Base-by-base conservation (phyloP, 2,113 vertebrate genomes). In the Pseudonaja textilis region DNA sequence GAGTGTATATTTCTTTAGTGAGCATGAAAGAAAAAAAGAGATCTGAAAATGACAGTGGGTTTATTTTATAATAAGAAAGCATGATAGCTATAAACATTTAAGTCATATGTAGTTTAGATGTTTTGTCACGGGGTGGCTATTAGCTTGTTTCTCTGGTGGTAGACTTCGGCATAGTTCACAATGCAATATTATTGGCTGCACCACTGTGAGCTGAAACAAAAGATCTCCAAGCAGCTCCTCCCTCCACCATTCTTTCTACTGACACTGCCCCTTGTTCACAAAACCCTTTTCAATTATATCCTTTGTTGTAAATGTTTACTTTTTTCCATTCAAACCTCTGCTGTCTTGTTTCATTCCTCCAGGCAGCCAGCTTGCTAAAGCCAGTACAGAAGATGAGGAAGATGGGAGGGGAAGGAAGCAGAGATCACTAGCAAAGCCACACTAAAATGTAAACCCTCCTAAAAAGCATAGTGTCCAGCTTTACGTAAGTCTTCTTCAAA, bases 61-160 rank as follows among this genome's bases (percentile, higher is more conserved):
- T 52, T 92, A 95, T 96, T 96, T 96, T 96, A 96, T 95, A 95
- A 95, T 93, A 93, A 92, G 4, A 87, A 96, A 90, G 23, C 56
- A 93, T 93, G 97, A 94, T 94, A 96, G 93, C 90, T 93, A 95
- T 97, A 97, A 98, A 97, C 97, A 97, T 97, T 98, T 98, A 95
- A 96, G 95, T 61, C 91, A 91, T 64, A 87, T 42, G 74, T 95
- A 93, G 74, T 96, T 97, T 47, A 89, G 91, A 93, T 95, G 93
- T 96, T 93, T 96, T 97, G 96, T 92, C 81, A 95, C 93, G 89
- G 61, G 92, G 90, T 92, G 91, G 93, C 95, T 96, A 96, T 97
- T 97, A 96, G 94, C 25, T 94, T 93, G 93, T 94, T 90, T 92
- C 94, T 93, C 95, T 96, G 95, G 96, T 93, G 95, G 96, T 93